Percentiles rank a stretch among this genome's conserved stretches.
Conservation (phyloP, 2,797 vertebrate genomes). For the Anisognathus igniventris region DNA sequence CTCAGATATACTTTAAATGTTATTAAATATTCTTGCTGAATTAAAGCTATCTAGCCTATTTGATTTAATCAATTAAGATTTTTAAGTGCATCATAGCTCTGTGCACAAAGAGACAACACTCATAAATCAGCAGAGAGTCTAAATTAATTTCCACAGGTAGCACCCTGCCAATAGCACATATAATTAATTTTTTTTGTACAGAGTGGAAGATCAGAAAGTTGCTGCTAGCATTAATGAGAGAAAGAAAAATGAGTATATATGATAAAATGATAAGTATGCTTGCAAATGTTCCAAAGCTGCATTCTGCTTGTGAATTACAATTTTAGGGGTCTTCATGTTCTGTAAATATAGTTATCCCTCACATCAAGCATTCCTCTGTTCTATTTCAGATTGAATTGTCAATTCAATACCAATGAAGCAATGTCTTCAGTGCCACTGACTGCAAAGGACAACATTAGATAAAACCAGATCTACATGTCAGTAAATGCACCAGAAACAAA, state of each 20-base stretch:
- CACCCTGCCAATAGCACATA: neutral
- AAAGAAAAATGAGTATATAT: neutral
- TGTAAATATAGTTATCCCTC: neutral
- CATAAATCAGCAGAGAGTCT: conserved; percentile 14
- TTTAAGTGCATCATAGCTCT: neutral
- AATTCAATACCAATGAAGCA: neutral
- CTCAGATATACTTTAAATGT: neutral
- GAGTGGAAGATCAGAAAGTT: neutral
- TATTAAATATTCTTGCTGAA: neutral
- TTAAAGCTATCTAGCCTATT: neutral
- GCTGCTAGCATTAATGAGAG: neutral
- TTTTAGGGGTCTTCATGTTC: neutral
- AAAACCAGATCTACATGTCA: neutral
- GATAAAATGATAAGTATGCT: neutral
- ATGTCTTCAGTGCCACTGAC: neutral
- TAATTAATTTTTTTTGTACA: neutral
- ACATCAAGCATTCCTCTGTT: neutral
- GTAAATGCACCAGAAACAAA: neutral
- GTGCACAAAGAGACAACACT: neutral
- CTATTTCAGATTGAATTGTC: neutral
- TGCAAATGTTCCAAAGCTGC: neutral
- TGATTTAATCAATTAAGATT: neutral
- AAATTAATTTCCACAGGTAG: conserved; percentile 9
- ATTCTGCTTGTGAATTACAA: neutral
- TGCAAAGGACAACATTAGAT: neutral